Evolutionary conservation across 2,113 vertebrate genomes (phyloP), one percentile per base, ranked within the genome.

Genomic region (Puntigrus tetrazona): DNA sequence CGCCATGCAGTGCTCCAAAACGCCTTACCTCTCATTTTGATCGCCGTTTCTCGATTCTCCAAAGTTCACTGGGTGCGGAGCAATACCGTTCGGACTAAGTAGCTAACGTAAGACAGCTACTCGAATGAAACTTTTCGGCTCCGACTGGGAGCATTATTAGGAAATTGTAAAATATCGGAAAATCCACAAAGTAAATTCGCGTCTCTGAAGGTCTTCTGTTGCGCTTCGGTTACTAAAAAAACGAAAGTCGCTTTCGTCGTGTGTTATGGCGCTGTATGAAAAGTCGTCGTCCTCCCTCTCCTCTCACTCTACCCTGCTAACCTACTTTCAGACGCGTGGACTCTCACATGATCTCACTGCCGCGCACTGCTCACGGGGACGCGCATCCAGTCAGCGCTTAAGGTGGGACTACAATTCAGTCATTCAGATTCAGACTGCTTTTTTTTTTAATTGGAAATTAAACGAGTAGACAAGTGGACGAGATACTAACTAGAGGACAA

Each of bases 271-370:
- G 70, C 57, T 55, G 82, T 52, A 27, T 41, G 76, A 50, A 74
- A 7, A 43, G 59, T 87, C 82, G 63, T 92, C 77, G 87, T 89
- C 72, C 80, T 89, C 89, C 88, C 91, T 92, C 90, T 89, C 92
- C 93, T 91, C 91, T 91, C 93, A 90, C 90, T 92, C 93, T 93
- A 93, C 85, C 92, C 92, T 92, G 93, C 92, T 94, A 94, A 94
- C 94, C 94, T 90, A 94, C 93, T 95, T 94, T 94, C 69, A 88
- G 89, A 57, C 92, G 93, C 94, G 90, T 94, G 94, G 93, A 93
- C 93, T 94, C 92, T 93, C 94, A 93, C 94, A 94, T 95, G 94
- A 94, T 94, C 92, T 92, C 92, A 91, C 43, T 4, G 8, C 20
- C 89, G 83, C 87, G 13, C 86, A 81, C 87, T 67, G 16, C 81